Base-by-base conservation (phyloP, 2,113 vertebrate species). In the Hippocampus zosterae region DNA sequence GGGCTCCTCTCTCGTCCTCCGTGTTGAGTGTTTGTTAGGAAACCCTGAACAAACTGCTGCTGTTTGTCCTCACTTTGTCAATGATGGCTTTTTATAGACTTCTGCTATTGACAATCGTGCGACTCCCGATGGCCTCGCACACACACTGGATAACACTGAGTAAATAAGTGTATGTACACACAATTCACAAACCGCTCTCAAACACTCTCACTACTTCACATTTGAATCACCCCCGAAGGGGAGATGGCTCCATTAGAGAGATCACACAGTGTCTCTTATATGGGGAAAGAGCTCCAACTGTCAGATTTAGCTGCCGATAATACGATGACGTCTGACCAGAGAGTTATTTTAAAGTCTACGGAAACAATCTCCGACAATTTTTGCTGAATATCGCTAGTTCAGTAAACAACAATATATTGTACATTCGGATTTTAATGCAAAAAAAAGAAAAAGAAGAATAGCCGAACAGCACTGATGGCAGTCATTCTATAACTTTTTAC, bases 51-150 rank as follows among this genome's bases (percentile, higher is more conserved):
- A 91, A 93, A 92, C 91, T 72, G 48, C 29, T 56, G 83, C 87
- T 92, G 89, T 93, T 93, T 93, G 92, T 92, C 88, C 91, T 85
- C 83, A 84, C 86, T 92, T 93, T 93, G 92, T 93, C 89, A 81
- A 87, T 71, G 82, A 83, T 73, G 68, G 78, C 69, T 90, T 92
- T 92, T 92, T 92, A 93, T 92, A 92, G 91, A 93, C 90, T 91
- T 90, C 83, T 81, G 83, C 88, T 92, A 87, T 92, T 92, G 92
- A 92, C 91, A 91, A 89, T 90, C 74, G 81, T 79, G 68, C 85
- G 81, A 86, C 90, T 92, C 82, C 88, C 81, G 88, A 92, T 91
- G 90, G 88, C 89, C 42, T 25, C 87, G 85, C 84, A 78, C 75
- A 82, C 91, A 91, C 86, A 87, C 89, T 84, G 91, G 91, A 91